phyloP scores from a whole-genome alignment of 2,113 vertebrate species.

The Sander vitreus region DNA sequence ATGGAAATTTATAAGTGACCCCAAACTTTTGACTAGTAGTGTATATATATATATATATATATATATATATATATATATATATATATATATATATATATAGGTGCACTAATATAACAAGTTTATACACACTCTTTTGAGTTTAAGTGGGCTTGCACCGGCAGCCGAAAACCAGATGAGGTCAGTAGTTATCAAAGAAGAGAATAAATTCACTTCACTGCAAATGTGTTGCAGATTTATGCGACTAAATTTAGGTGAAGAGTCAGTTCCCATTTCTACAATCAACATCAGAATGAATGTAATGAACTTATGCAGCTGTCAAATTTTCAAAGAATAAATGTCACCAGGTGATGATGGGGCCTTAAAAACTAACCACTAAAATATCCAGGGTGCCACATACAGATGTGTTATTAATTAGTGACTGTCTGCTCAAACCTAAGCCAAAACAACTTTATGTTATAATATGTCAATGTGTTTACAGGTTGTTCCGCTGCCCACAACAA shows the following conservation, averaged over 20 bases:
- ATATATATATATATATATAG: too few species aligned
- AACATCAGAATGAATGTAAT: too few species aligned
- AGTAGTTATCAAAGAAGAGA: constrained; percentile 9
- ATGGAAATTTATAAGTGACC: too few species aligned
- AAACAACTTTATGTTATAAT: not conserved
- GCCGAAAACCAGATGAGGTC: constrained; percentile 37
- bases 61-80: too few species aligned
- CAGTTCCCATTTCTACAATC: not conserved
- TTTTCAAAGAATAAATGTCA: not conserved
- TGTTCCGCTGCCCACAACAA: not conserved
- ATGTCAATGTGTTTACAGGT: not conserved
- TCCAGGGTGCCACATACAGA: not conserved
- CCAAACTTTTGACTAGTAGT: too few species aligned
- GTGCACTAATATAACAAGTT: too few species aligned
- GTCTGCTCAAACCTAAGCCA: not conserved
- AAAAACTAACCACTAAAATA: not conserved
- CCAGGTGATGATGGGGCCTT: not conserved
- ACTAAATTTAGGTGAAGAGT: not conserved
- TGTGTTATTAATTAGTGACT: not conserved
- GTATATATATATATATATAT: too few species aligned
- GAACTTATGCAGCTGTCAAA: too few species aligned
- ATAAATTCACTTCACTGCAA: not conserved
- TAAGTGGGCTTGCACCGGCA: constrained; percentile 3
- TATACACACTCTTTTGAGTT: too few species aligned
- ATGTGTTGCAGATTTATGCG: not conserved